These are phyloP conservation scores for Lycia hirtaria DNA, from an alignment of 2,888 invertebrate genomes.

Conservation along the genomic window DNA sequence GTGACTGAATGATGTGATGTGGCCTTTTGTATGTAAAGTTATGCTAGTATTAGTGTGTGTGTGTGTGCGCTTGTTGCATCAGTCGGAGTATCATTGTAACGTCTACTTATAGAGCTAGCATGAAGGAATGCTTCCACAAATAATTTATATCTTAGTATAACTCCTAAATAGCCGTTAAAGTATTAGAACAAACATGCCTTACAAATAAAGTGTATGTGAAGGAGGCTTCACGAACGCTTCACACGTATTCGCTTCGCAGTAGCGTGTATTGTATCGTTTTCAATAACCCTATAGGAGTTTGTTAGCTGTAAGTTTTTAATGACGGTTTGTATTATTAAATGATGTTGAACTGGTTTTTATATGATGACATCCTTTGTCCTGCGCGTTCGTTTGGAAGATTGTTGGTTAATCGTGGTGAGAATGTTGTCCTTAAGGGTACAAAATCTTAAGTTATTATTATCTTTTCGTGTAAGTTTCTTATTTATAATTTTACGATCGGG, in stretches of 20 bases:
- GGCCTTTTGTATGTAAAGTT: slow-evolving; percentile 83
- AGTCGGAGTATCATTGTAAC: slow-evolving; percentile 65
- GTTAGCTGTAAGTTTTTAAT: slow-evolving; percentile 81
- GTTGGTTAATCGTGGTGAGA: slow-evolving; percentile 66
- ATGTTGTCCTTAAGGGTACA: slow-evolving; percentile 82
- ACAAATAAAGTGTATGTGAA: slow-evolving; percentile 48
- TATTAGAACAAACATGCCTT: slow-evolving; percentile 75
- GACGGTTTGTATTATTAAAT: slow-evolving; percentile 77
- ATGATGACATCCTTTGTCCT: slow-evolving; percentile 81
- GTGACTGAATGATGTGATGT: slow-evolving; percentile 85
- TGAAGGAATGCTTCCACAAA: slow-evolving; percentile 75
- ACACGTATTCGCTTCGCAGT: slow-evolving; percentile 64
- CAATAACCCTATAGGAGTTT: slow-evolving; percentile 68
- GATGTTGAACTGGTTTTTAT: slow-evolving; percentile 76
- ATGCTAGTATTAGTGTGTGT: slow-evolving; percentile 75
- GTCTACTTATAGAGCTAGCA: slow-evolving; percentile 64
- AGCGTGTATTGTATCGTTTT: slow-evolving; percentile 59
- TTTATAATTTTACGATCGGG: slow-evolving; percentile 81
- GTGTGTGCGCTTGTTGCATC: slow-evolving; percentile 81
- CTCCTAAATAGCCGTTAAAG: slow-evolving; percentile 70
- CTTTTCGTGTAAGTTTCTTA: slow-evolving; percentile 67
- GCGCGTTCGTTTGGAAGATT: slow-evolving; percentile 74
- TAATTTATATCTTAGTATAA: slow-evolving; percentile 65
- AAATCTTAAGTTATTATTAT: slow-evolving; percentile 75
- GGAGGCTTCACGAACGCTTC: slow-evolving; percentile 64